Conservation (phyloP, 2,113 vertebrate species). For the Accipiter cooperii region DNA sequence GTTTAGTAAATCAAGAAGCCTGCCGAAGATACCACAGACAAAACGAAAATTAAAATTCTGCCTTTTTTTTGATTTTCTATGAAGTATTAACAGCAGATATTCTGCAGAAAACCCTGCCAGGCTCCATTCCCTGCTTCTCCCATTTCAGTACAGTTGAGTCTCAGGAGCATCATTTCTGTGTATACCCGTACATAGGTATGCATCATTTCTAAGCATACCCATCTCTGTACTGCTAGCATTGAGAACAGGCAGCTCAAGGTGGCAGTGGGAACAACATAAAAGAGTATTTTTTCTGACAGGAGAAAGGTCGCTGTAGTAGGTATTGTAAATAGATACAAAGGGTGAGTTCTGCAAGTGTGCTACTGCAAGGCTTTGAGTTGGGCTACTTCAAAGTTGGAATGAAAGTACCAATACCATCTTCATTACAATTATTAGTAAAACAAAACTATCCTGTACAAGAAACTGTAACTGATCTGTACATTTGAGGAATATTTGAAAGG, state of each 20-base stretch:
- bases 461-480: neutral
- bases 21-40: neutral
- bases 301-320: neutral
- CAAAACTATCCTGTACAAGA: neutral
- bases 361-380: neutral
- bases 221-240: too few species aligned
- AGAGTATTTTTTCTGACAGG: neutral
- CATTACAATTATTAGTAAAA: neutral
- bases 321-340: neutral
- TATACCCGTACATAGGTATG: too few species aligned
- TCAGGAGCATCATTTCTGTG: neutral
- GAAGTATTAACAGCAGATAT: neutral
- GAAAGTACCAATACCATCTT: neutral
- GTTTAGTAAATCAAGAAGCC: neutral
- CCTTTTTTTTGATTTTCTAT: too few species aligned
- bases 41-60: neutral
- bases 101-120: neutral
- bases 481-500: neutral
- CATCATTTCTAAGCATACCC: rapidly evolving
- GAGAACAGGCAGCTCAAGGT: neutral
- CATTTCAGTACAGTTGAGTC: neutral
- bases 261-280: neutral
- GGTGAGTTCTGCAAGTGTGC: too few species aligned
- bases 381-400: neutral
- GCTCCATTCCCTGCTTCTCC: neutral